Evolutionary conservation across 2,113 vertebrate genomes (phyloP).

Genomic region (Paracanthobrama guichenoti): DNA sequence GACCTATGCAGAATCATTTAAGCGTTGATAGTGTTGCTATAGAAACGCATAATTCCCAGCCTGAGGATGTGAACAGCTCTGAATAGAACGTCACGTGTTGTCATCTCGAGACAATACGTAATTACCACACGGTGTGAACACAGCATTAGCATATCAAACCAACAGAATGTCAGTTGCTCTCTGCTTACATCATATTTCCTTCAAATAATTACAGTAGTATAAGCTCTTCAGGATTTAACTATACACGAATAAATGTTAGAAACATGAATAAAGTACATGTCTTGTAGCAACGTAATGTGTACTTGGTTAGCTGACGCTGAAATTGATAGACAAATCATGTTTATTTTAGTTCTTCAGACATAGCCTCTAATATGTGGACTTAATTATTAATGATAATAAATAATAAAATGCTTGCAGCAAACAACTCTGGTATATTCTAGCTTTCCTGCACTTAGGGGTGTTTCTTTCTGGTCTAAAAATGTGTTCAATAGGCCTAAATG

Average conservation of each 20-base stretch:
- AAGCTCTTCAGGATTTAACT: neutral
- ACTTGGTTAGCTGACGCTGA: neutral
- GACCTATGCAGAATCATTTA: too few relatives aligned
- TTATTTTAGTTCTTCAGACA: slow-evolving; percentile 4
- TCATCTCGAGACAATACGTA: too few relatives aligned
- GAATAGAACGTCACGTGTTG: too few relatives aligned
- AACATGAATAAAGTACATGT: neutral
- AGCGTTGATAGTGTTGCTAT: too few relatives aligned
- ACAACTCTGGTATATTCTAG: neutral
- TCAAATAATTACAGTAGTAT: neutral
- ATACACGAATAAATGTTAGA: neutral
- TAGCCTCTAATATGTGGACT: neutral
- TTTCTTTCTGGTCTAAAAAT: neutral
- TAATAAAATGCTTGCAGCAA: slow-evolving; percentile 4
- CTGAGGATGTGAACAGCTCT: too few relatives aligned
- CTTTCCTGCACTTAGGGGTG: neutral
- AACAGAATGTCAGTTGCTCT: neutral
- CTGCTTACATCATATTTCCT: neutral
- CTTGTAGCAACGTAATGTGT: neutral
- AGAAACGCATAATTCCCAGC: too few relatives aligned
- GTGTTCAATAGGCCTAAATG: neutral
- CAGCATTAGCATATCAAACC: too few relatives aligned
- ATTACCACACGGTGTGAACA: too few relatives aligned
- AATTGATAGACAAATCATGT: neutral
- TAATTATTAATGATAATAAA: slow-evolving; percentile 24